A percentile compares a stretch with the other conserved stretches of the same genome.
phyloP scores from a whole-genome alignment of 2,888 invertebrate species.

The Noctua janthina region DNA sequence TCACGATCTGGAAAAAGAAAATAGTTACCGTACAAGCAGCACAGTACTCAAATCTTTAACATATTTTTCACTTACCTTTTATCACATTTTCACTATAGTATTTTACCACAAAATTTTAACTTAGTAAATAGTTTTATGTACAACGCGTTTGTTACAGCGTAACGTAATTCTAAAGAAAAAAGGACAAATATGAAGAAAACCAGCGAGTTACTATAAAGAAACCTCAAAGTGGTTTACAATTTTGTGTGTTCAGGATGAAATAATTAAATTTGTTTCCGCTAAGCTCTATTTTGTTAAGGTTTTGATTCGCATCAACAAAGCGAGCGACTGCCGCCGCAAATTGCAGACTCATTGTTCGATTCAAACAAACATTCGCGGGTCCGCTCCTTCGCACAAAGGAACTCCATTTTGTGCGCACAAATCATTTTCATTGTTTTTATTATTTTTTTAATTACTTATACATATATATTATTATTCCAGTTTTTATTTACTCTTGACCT shows the following conservation, averaged over 20 bases:
- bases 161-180: constrained; percentile 10
- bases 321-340: constrained; percentile 85
- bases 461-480: constrained; percentile 30
- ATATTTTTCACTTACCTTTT: background rate
- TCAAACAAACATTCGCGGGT: constrained; percentile 86
- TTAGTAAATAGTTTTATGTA: background rate
- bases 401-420: constrained; percentile 84
- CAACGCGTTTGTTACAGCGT: background rate
- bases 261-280: constrained; percentile 79
- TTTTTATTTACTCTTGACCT: constrained; percentile 17
- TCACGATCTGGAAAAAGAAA: background rate
- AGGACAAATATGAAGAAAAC: constrained; percentile 14
- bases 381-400: constrained; percentile 86
- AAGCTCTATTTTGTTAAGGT: constrained; percentile 83
- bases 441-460: constrained; percentile 72
- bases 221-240: constrained; percentile 66
- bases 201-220: constrained; percentile 44
- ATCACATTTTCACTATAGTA: background rate
- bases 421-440: constrained; percentile 83
- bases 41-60: background rate
- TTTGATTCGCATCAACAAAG: constrained; percentile 87
- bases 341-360: constrained; percentile 88
- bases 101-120: background rate
- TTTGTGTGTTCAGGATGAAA: constrained; percentile 71
- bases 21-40: background rate